A percentile compares a stretch with the other conserved stretches of the same genome.
These are phyloP conservation scores for Auanema sp. DNA, from an alignment of 2,888 invertebrate genomes.

Conservation along the genomic window DNA sequence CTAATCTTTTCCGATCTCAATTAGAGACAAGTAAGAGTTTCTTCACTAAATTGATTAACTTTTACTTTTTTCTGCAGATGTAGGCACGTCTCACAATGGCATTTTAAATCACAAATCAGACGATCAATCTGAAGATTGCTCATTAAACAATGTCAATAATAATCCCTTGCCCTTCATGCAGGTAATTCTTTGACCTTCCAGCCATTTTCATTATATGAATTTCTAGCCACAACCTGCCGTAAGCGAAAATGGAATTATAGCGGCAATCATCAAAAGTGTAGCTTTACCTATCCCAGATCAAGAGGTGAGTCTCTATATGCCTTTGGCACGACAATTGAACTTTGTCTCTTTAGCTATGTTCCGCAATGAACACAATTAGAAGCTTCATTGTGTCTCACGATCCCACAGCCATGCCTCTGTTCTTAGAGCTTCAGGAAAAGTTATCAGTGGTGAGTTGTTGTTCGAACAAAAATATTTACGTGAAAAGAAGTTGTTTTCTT, in stretches of 20 bases:
- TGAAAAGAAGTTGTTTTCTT: no score
- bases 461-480: no score
- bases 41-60: background rate
- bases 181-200: background rate
- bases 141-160: no score
- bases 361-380: slow-evolving; percentile 29
- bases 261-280: slow-evolving; percentile 22
- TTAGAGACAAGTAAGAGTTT: background rate
- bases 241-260: slow-evolving; percentile 24
- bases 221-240: slow-evolving; percentile 4
- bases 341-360: slow-evolving; percentile 14
- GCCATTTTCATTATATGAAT: background rate
- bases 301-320: slow-evolving; percentile 12
- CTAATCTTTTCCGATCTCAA: slow-evolving; percentile 7
- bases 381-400: slow-evolving; percentile 27
- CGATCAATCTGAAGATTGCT: no score
- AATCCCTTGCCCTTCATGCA: background rate
- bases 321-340: no score
- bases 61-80: background rate
- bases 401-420: slow-evolving; percentile 23
- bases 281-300: slow-evolving; percentile 16
- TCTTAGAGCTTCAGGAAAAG: slow-evolving; percentile 27
- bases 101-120: background rate
- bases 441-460: slow-evolving; percentile 10
- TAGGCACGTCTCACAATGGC: background rate